Evolutionary conservation across 2,888 invertebrate species (phyloP).

Genomic region (Dascillus cervinus): DNA sequence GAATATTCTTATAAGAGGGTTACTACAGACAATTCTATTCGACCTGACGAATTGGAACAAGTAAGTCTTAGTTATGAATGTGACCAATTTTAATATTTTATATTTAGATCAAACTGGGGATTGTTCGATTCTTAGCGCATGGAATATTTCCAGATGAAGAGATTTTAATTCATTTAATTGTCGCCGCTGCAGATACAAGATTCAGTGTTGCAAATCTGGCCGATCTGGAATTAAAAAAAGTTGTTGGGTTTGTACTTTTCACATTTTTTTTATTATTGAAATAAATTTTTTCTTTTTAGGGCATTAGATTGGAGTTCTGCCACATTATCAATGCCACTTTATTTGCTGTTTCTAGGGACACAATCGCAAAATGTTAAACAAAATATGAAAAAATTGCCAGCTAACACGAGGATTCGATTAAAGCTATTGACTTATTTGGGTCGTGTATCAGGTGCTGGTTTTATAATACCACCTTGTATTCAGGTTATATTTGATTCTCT

Average conservation of each 20-base stretch:
- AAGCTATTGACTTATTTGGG: constrained; percentile 80
- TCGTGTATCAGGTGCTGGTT: constrained; percentile 60
- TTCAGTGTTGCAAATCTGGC: constrained; percentile 84
- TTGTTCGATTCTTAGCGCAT: constrained; percentile 73
- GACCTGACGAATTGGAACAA: constrained; percentile 76
- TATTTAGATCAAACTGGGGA: constrained; percentile 60
- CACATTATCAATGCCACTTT: constrained; percentile 65
- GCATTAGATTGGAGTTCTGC: constrained; percentile 71
- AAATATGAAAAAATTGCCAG: constrained; percentile 69
- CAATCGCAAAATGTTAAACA: constrained; percentile 48
- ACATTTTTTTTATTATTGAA: constrained; percentile 6
- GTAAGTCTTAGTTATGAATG: constrained; percentile 36
- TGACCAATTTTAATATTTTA: too few relatives aligned
- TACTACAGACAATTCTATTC: constrained; percentile 60
- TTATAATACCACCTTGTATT: constrained; percentile 72
- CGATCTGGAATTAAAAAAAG: constrained; percentile 75
- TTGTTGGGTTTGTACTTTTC: constrained; percentile 50
- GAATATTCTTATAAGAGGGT: constrained; percentile 68
- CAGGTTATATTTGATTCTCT: constrained; percentile 84
- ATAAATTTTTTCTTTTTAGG: constrained; percentile 41
- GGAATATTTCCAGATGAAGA: constrained; percentile 71
- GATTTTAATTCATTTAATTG: constrained; percentile 66
- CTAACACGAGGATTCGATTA: constrained; percentile 74
- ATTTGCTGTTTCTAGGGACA: constrained; percentile 69
- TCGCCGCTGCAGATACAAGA: constrained; percentile 83